Base-by-base conservation (phyloP, 1,140 invertebrate species). In the Chymomyza costata region DNA sequence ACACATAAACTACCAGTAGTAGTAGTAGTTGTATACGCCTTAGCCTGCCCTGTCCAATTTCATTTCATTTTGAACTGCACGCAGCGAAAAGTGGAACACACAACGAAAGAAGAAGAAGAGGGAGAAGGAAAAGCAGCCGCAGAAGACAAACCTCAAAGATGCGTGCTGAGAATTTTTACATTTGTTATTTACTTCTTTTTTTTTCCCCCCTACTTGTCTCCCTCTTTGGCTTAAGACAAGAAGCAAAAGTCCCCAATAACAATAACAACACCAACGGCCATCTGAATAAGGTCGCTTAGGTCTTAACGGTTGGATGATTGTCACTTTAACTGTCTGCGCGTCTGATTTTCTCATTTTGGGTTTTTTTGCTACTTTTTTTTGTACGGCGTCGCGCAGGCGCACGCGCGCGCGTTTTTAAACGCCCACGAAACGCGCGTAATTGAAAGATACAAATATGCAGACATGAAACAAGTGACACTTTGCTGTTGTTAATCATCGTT, bases 121-220 rank as follows among this genome's bases (percentile, higher is more conserved):
- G n/a, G n/a, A n/a, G n/a, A n/a, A n/a, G n/a, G n/a, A n/a, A n/a
- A n/a, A n/a, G n/a, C n/a, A n/a, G n/a, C n/a, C n/a, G n/a, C 67
- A 46, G 63, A 71, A 67, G 57, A 62, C 30, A 17, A 56, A 58
- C 69, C 49, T 52, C 31, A 61, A 40, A 34, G 21, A 25, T 48
- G 44, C 52, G 44, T 55, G 52, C 41, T 55, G 44, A 19, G 44
- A 47, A 55, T 48, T 40, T 40, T 7, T 43, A 52, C 16, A 46
- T 40, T 47, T 40, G 43, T 47, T 39, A 47, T 48, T n/a, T n/a
- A 37, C 25, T 35, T 39, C 51, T 52, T 52, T 52, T 52, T 44
- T 40, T 52, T n/a, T n/a, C 18, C 13, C 10, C 35, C 16, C 30
- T 34, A 47, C 21, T 17, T 10, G 6, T 19, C 37, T n/a, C 6